phyloP scores from a whole-genome alignment of 2,888 invertebrate genomes.

The Hybos culiciformis region DNA sequence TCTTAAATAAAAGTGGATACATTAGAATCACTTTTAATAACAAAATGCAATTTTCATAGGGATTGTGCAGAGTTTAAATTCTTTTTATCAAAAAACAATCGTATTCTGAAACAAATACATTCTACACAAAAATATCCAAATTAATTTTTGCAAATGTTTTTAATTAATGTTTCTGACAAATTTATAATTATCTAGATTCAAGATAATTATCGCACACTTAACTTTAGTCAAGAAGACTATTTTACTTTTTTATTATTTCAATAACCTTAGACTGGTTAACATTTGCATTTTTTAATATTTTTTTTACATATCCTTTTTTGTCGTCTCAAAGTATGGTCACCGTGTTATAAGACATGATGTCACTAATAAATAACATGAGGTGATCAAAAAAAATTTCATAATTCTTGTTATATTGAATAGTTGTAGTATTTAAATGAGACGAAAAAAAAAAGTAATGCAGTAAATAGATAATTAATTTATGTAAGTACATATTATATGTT shows the following conservation, averaged over 20 bases:
- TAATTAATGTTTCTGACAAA: too few relatives aligned
- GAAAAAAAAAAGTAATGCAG: too few relatives aligned
- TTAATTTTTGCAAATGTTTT: background rate
- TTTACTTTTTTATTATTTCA: background rate
- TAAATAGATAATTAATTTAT: too few relatives aligned
- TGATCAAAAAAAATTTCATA: too few relatives aligned
- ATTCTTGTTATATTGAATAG: too few relatives aligned
- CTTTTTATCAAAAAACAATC: conserved; percentile 1
- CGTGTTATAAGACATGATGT: too few relatives aligned
- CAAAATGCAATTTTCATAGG: conserved; percentile 3
- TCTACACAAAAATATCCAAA: conserved; percentile 3
- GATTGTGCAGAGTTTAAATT: conserved; percentile 21
- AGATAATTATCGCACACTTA: background rate
- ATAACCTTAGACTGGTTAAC: too few relatives aligned
- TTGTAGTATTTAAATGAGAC: too few relatives aligned
- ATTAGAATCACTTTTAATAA: conserved; percentile 4
- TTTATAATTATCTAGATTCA: too few relatives aligned
- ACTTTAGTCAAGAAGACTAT: background rate
- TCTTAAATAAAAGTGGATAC: conserved; percentile 5
- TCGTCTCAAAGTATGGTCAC: background rate
- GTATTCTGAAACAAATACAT: conserved; percentile 4
- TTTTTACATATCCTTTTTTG: background rate
- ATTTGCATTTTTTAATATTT: background rate
- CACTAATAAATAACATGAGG: too few relatives aligned
- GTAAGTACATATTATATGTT: too few relatives aligned